phyloP scores from a whole-genome alignment of 2,113 vertebrate species.

The Xiphorhynchus elegans region DNA sequence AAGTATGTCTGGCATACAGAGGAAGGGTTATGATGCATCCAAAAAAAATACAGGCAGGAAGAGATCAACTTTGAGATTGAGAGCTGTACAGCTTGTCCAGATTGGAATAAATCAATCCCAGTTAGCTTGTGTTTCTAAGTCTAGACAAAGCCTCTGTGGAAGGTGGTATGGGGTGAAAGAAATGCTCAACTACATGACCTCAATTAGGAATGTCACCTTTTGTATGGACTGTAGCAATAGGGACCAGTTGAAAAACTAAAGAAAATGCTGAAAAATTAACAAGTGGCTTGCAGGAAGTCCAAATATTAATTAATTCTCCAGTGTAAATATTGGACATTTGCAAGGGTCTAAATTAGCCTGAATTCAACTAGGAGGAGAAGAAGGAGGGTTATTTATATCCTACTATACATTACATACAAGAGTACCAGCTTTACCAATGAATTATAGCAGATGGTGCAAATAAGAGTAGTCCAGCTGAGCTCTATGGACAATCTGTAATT shows the following conservation, averaged over 20 bases:
- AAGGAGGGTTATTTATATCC: background rate
- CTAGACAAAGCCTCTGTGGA: background rate
- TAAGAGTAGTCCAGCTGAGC: background rate
- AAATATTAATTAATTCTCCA: background rate
- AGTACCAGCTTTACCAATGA: background rate
- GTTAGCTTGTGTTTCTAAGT: background rate
- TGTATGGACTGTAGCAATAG: background rate
- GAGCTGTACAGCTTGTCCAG: background rate
- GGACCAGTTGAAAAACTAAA: background rate
- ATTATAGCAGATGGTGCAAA: background rate
- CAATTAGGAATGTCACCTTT: background rate
- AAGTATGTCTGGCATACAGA: background rate
- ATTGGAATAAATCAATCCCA: conserved; percentile 21
- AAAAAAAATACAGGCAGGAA: background rate
- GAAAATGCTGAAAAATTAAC: background rate
- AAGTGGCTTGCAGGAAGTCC: background rate
- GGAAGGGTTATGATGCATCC: background rate
- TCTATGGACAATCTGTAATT: background rate
- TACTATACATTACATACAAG: background rate
- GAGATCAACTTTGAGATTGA: background rate
- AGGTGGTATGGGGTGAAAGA: background rate
- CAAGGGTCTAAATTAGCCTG: background rate
- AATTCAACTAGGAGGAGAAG: background rate
- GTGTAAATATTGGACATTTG: background rate
- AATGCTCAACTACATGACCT: background rate